Conservation (phyloP, 1,140 invertebrate genomes). For the Eriocheir sinensis region DNA sequence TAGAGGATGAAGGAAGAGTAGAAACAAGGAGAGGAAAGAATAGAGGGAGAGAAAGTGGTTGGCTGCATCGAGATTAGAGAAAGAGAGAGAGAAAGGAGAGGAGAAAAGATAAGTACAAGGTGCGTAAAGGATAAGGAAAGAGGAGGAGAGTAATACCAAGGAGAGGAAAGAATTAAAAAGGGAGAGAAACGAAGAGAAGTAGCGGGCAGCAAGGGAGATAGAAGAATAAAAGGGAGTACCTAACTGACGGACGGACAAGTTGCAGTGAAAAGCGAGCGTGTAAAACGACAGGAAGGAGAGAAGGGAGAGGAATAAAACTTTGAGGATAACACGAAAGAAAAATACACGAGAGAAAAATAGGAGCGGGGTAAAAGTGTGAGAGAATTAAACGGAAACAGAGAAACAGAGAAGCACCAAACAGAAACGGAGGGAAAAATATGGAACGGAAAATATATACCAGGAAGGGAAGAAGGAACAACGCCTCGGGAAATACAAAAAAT, state of each 20-base stretch:
- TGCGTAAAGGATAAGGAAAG: neutral
- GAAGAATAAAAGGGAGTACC: neutral
- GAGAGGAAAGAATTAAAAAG: neutral
- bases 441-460: no score
- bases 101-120: neutral
- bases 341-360: no score
- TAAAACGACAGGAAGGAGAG: neutral
- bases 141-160: neutral
- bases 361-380: neutral
- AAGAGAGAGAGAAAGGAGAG: neutral
- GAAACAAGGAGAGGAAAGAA: neutral
- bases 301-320: neutral
- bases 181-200: neutral
- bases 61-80: neutral
- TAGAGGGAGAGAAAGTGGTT: neutral
- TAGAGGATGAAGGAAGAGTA: neutral
- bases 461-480: no score
- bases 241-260: no score
- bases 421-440: no score
- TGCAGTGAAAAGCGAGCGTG: no score
- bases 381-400: neutral
- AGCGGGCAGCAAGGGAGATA: neutral
- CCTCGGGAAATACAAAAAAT: no score
- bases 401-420: no score
- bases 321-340: no score